Evolutionary conservation across 2,888 invertebrate genomes (phyloP), one percentile per base, ranked within the genome.

Genomic region (Cephus pulcher): DNA sequence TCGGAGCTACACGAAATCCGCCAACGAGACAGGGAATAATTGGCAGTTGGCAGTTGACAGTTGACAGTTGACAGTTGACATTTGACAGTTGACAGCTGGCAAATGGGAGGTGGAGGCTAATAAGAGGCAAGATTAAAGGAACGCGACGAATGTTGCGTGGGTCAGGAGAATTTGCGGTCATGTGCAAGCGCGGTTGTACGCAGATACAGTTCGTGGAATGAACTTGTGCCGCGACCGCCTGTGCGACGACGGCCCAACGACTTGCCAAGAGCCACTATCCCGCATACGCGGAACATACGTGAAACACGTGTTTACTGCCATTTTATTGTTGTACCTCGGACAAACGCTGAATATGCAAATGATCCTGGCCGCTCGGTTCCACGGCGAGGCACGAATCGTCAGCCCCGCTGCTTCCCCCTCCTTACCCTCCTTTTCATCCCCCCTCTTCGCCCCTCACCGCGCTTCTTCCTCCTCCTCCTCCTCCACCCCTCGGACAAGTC

Each of bases 291-390:
- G 15, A 40, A 40, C 40, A 15, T 40, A 40, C 77, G 34, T 71
- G 79, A 79, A 88, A 86, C 87, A 86, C 82, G 84, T 86, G 86
- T 88, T 88, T 86, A 84, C 83, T 83, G 83, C 74, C 82, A 84
- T 81, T 86, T 88, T 87, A 87, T 88, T 88, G 85, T 88, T 85
- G 84, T 85, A 76, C 74, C 70, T 80, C 80, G 76, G 33, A 68
- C 69, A 73, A 76, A 74, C 74, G 74, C 74, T 34, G 74, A 74
- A 75, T 81, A 82, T 82, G 78, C 81, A 81, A 82, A 81, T 79
- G 40, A 34, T n/a, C 15, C 35, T 12, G 33, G 56, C 78, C 32
- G 79, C 75, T 78, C 70, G 56, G 73, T 33, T 23, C 12, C 34
- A 12, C 37, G 12, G 37, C 37, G 37, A 35, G 3, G 35, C 35